Base-by-base conservation (phyloP, 2,797 vertebrate genomes). In the Peromyscus eremicus region DNA sequence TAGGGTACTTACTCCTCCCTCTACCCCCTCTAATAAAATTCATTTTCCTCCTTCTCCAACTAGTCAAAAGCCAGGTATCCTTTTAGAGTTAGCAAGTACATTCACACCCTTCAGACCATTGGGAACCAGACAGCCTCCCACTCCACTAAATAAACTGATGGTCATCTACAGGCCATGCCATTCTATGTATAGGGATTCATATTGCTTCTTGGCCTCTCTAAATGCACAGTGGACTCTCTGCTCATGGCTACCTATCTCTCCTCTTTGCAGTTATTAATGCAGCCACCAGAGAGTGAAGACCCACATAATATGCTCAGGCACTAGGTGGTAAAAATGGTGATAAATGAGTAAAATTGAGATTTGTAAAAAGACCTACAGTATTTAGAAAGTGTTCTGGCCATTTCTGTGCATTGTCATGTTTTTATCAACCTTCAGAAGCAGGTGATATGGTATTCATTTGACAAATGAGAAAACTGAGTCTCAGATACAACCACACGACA, bases 111-210 rank as follows among this genome's bases (percentile, higher is more conserved):
- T 94, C 62, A 92, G 83, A 77, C 25, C 21, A 70, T 68, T 29
- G 27, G 25, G 75, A 55, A 66, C 46, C 12, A 40, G n/a, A 85
- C 1, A 37, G 23, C 3, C 43, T 60, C 7, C 43, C 29, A 76
- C 49, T 17, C 37, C 64, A 70, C 40, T 86, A 11, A 37, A n/a
- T n/a, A 43, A 92, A 34, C 17, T 79, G 62, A 0, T 23, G 12
- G 43, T 40, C 25, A 43, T 1, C 21, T 5, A 11, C 2, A 17
- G 6, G n/a, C 9, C 16, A 10, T 2, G 70, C 1, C n/a, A 57
- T 52, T 79, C 34, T 77, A 76, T 8, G 9, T 2, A 32, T 23
- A 55, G 11, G 49, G 64, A 64, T 84, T 29, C 6, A 19, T 46
- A 93, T 62, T 25, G 21, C 64, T 34, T 81, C 29, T 43, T 23